These are phyloP conservation scores for Plectrocnemia conspersa DNA, from an alignment of 1,140 invertebrate species.

Conservation along the genomic window DNA sequence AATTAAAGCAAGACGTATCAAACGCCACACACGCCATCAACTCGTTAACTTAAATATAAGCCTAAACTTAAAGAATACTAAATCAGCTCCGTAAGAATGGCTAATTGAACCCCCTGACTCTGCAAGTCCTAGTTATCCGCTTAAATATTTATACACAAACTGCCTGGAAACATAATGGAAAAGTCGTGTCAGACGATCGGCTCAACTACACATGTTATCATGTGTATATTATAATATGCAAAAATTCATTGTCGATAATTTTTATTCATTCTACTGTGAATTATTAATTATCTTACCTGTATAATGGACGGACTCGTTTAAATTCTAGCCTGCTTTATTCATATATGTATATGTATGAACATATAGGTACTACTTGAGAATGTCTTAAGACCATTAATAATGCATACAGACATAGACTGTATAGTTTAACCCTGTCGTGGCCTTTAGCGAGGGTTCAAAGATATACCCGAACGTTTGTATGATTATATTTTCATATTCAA, in stretches of 20 bases:
- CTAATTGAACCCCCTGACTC: conserved; percentile 20
- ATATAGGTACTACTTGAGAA: neutral
- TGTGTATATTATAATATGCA: no score
- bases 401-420: conserved; percentile 30
- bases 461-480: conserved; percentile 14
- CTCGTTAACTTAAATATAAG: conserved; percentile 12
- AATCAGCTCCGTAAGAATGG: conserved; percentile 30
- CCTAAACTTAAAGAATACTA: conserved; percentile 30
- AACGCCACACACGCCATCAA: conserved; percentile 16
- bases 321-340: conserved; percentile 25
- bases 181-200: conserved; percentile 3
- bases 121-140: conserved; percentile 7
- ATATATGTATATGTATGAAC: conserved; percentile 16
- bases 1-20: no score
- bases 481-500: conserved; percentile 16
- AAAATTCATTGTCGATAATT: no score
- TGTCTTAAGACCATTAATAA: conserved; percentile 31
- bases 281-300: neutral
- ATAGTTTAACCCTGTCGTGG: no score
- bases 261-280: no score
- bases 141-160: conserved; percentile 27
- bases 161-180: conserved; percentile 13
- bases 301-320: neutral
- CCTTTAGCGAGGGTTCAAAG: conserved; percentile 17
- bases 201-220: no score